These are phyloP conservation scores for Chironomus riparius DNA, from an alignment of 2,888 invertebrate genomes.

Conservation along the genomic window DNA sequence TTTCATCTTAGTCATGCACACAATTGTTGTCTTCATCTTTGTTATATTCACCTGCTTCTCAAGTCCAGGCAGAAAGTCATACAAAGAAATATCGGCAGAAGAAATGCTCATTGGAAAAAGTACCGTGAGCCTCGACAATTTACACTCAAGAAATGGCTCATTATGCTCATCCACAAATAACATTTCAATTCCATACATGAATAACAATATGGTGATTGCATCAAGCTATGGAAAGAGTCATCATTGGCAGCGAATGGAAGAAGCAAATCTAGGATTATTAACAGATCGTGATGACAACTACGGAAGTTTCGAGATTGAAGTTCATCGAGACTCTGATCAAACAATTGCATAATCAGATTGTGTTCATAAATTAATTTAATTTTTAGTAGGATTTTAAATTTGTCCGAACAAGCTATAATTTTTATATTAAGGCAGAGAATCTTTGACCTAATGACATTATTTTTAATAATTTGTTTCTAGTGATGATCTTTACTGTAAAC, in stretches of 20 bases:
- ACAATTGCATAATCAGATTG: constrained; percentile 7
- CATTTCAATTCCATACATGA: constrained; percentile 9
- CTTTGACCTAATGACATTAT: too few species aligned
- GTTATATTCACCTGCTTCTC: background rate
- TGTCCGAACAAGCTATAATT: too few species aligned
- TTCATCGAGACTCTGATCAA: background rate
- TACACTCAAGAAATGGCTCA: background rate
- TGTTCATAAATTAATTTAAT: background rate
- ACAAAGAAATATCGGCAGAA: constrained; percentile 9
- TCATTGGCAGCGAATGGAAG: constrained; percentile 22
- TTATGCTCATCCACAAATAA: background rate
- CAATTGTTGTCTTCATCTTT: constrained; percentile 35
- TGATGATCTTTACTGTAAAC: too few species aligned
- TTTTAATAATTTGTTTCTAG: too few species aligned
- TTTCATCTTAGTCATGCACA: constrained; percentile 58
- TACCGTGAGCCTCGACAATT: background rate
- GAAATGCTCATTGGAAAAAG: background rate
- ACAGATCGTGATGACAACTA: background rate
- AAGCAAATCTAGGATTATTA: background rate
- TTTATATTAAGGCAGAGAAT: too few species aligned
- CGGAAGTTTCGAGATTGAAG: background rate
- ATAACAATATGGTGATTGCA: background rate
- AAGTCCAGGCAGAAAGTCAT: background rate
- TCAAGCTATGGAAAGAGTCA: background rate
- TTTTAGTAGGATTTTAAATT: too few species aligned